Evolutionary conservation across 92 coral and sea anemone genomes (phyloP), one percentile per base, ranked within the genome.

Genomic region (Phenganax subtilis): DNA sequence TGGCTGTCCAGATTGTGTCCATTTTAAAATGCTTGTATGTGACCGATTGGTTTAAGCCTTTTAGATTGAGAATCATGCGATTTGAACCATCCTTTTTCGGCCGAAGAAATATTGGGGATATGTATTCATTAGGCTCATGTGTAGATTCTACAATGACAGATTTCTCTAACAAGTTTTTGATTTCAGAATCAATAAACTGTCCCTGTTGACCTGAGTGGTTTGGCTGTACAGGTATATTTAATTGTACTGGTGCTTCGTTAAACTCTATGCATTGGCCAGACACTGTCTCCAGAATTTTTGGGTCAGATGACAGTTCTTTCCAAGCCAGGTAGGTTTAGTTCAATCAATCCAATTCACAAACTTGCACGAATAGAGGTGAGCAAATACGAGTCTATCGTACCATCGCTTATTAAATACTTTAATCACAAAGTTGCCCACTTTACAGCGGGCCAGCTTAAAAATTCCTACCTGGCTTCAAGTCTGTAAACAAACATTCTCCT

Each of bases 11-110:
- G 16, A 84, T 79, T 0, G 78, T 84, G 12, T 66, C 87, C 79
- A 78, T 84, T 55, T 84, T 67, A 62, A 84, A 80, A 59, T 85
- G 86, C 12, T 85, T 17, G 55, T 80, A 80, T 14, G 85, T 79
- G 6, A 85, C 75, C 66, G 69, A 85, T 11, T 85, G 30, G 57
- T 80, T 80, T 6, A 85, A 69, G 62, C 78, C 53, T 55, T 85
- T 80, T 8, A 85, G 66, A 31, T 85, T 85, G 14, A 85, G 56
- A 80, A 71, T 80, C 27, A 85, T 7, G 51, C 75, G 17, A 56
- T 59, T 1, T 7, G 25, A 77, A 15, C 85, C 81, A 53, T 85
- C 80, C 37, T 80, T 79, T n/a, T 80, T 70, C 12, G 81, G 85
- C 12, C 62, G 8, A 37, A 47, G 57, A 55, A 80, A 76, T 56